Base-by-base conservation (phyloP, 2,113 vertebrate species). In the Triplophysa rosa region DNA sequence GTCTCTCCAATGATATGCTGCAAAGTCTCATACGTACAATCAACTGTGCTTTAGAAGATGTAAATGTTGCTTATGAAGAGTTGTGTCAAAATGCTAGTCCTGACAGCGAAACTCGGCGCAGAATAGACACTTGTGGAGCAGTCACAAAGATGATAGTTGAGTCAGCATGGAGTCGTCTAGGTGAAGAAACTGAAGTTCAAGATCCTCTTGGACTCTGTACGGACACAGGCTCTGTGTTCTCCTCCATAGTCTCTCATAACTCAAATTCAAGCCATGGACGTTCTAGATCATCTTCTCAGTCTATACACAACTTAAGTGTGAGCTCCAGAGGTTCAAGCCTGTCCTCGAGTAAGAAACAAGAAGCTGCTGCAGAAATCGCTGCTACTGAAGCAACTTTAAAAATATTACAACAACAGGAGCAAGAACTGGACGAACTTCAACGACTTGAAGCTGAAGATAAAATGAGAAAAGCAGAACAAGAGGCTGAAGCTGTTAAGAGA, bases 91-190 rank as follows among this genome's bases (percentile, higher is more conserved):
- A 61, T 24, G 11, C 23, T 4, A 61, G 23, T 23, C 58, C 23
- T 12, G 58, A 61, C 11, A 24, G 58, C 23, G 58, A 61, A 12
- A 61, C 10, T 24, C 21, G 58, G 3, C 21, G 58, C 23, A 61
- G 21, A 61, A 4, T 58, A 58, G 19, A 58, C 19, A 58, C 56
- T 2, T 58, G 56, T 58, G 19, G 6, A n/a, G n/a, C 56, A n/a
- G 56, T 58, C 56, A 58, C 56, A 58, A 58, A 47, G 9, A 58
- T 58, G 56, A 21, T 58, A n/a, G 56, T 58, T 58, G 56, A 58
- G 2, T 21, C 19, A n/a, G 56, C 56, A 23, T 58, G 56, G n/a
- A 58, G 56, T 9, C 56, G 8, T 21, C 8, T 58, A 9, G n/a
- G 21, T n/a, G 56, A 59, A 8, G 21, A 21, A 59, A 2, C 21